Conservation (phyloP, 2,113 vertebrate species). For the Fulmarus glacialis region DNA sequence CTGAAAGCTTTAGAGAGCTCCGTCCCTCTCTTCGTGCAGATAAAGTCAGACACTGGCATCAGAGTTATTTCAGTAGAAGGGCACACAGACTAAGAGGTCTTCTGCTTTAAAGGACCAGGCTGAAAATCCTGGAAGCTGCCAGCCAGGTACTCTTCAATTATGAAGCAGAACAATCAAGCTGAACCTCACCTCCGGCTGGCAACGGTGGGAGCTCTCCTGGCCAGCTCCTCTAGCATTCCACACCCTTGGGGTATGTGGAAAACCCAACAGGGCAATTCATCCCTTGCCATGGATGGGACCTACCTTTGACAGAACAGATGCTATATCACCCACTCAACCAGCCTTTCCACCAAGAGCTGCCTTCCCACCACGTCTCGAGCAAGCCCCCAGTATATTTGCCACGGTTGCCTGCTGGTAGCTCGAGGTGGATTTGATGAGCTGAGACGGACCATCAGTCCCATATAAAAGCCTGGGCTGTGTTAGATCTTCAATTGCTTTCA, state of each 20-base stretch:
- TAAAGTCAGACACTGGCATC: not conserved
- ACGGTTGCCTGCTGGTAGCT: not conserved
- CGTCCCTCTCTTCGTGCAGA: accelerated
- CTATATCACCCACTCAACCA: not conserved
- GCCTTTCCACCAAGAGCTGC: not conserved
- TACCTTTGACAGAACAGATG: not conserved
- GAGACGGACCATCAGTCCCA: not conserved
- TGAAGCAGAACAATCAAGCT: not conserved
- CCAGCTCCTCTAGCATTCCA: not conserved
- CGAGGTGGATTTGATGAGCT: not conserved
- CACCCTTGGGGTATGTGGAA: not conserved
- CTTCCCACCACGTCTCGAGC: not conserved
- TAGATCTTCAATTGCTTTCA: not conserved
- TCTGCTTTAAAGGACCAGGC: not conserved
- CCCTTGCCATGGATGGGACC: not conserved
- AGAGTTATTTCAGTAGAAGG: not conserved
- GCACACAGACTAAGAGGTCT: not conserved
- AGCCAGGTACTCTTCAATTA: not conserved
- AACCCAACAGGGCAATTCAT: not conserved
- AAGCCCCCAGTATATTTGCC: not conserved
- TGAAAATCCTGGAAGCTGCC: not conserved
- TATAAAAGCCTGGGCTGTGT: not conserved
- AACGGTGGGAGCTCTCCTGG: not conserved
- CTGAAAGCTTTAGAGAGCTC: not conserved
- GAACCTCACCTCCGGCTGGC: not conserved